Evolutionary conservation across 2,888 invertebrate species (phyloP), one percentile per base, ranked within the genome.

Genomic region (Chaetoderma sp.): DNA sequence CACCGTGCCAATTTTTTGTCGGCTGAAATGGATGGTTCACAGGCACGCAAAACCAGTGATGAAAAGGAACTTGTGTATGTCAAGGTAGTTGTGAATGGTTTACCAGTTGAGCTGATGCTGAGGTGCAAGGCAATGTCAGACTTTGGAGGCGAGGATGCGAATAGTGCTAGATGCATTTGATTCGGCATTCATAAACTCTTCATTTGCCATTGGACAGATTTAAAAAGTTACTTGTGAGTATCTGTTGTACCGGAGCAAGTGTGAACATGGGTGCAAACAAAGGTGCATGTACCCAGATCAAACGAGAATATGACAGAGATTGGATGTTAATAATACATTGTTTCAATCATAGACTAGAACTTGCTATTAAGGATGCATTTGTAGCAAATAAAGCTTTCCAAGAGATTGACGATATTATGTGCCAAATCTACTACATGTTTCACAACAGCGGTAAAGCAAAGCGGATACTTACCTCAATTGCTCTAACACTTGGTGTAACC

Each of bases 61-160:
- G 58, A 58, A 44, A 58, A 58, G 42, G 58, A 44, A 44, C 28
- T 58, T 21, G 57, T 57, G 18, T 58, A 32, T 58, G 28, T n/a
- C 4, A 58, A 58, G 45, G 27, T 58, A n/a, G 58, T 58, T 23
- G 58, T 58, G 10, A 39, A 44, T 42, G 58, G 58, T 10, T 16
- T 13, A 8, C 58, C 42, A 10, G 44, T 42, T 42, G 58, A 58
- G 45, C 28, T 58, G 16, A 18, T 58, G 10, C 44, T 58, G 18
- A 18, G 21, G 42, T 58, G 58, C 1, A 42, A 58, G 21, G 25
- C 27, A 16, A 27, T 57, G 57, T 10, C 42, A 18, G 58, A 58
- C n/a, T 42, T 58, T 25, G 58, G 58, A 8, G 58, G 58, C 2
- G 58, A 45, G 13, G n/a, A 42, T 28, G 45, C 45, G 25, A 16